Conservation (phyloP, 2,888 invertebrate genomes). For the Pecten maximus region DNA sequence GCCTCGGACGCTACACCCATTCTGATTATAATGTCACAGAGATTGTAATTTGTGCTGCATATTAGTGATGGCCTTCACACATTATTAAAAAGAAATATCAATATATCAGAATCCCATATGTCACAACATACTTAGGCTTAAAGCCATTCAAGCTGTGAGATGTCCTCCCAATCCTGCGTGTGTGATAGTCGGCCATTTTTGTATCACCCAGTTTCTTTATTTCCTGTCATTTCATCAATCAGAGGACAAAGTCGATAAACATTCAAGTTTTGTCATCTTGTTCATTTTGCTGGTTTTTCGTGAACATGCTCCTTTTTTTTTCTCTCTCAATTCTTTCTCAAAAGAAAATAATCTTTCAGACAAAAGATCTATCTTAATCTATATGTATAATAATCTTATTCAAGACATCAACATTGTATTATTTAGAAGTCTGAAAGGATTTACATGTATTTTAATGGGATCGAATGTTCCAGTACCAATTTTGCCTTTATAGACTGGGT, state of each 20-base stretch:
- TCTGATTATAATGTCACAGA: not conserved
- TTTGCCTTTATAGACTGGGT: not conserved
- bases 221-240: slow-evolving; percentile 6
- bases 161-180: not conserved
- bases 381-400: no score
- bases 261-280: not conserved
- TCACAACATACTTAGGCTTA: not conserved
- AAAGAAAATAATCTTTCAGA: not conserved
- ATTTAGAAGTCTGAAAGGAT: not conserved
- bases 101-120: slow-evolving; percentile 13
- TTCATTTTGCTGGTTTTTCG: not conserved
- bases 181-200: not conserved
- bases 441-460: not conserved
- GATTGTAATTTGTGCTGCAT: slow-evolving; percentile 19
- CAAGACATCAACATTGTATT: not conserved
- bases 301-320: not conserved
- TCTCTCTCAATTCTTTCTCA: not conserved
- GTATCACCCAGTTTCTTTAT: not conserved
- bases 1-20: not conserved
- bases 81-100: not conserved
- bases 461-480: not conserved
- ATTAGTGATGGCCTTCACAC: slow-evolving; percentile 3
- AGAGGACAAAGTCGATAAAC: not conserved
- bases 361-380: not conserved
- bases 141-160: slow-evolving; percentile 15